These are phyloP conservation scores for Acleris emargana DNA, from an alignment of 2,888 invertebrate genomes.

Conservation along the genomic window DNA sequence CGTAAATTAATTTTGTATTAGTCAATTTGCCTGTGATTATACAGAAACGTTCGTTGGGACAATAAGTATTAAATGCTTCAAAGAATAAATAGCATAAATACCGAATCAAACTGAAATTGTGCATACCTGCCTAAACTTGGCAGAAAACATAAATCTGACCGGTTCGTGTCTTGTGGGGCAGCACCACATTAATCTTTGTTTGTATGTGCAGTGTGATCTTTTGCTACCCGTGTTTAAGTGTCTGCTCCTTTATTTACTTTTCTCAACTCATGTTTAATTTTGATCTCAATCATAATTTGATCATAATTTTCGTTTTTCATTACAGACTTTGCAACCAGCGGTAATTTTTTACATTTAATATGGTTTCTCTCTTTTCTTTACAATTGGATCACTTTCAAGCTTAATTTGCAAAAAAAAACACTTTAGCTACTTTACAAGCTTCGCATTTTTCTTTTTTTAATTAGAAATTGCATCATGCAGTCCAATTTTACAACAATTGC, in stretches of 20 bases:
- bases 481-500: neutral
- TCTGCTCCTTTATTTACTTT: neutral
- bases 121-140: neutral
- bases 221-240: neutral
- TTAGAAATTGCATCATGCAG: neutral
- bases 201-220: slow-evolving; percentile 8
- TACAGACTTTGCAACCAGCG: slow-evolving; percentile 33
- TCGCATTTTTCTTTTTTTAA: neutral
- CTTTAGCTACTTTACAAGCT: neutral
- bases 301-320: slow-evolving; percentile 29
- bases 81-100: neutral
- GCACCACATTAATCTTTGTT: slow-evolving; percentile 46
- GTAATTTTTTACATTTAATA: slow-evolving; percentile 15
- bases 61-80: neutral
- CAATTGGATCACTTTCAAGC: neutral
- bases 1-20: too few species aligned
- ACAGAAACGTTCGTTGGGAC: slow-evolving; percentile 23
- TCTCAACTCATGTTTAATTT: neutral
- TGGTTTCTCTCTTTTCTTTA: neutral
- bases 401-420: neutral
- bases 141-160: slow-evolving; percentile 23
- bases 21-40: too few species aligned
- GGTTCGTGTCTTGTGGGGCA: slow-evolving; percentile 59
- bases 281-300: slow-evolving; percentile 2
- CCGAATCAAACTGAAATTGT: neutral